A percentile compares a stretch with the other conserved stretches of the same genome.
These are phyloP conservation scores for Bombus fervidus DNA, from an alignment of 1,140 invertebrate species.

Conservation along the genomic window DNA sequence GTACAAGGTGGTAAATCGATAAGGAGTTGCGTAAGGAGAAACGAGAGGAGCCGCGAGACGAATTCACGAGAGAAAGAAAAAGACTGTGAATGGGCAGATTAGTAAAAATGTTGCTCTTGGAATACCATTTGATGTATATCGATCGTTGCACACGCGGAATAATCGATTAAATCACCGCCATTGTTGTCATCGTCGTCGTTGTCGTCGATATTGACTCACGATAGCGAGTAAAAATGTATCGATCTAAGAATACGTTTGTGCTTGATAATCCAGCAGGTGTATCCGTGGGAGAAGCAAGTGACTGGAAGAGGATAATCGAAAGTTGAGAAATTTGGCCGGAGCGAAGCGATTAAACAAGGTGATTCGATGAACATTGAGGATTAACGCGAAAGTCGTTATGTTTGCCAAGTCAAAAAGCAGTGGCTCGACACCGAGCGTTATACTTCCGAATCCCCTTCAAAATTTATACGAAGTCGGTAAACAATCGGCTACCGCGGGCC, in stretches of 20 bases:
- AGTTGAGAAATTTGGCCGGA: not conserved
- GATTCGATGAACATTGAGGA: slow-evolving; percentile 38
- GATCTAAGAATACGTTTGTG: not conserved
- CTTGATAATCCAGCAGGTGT: not conserved
- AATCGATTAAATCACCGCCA: not conserved
- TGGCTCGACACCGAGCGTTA: slow-evolving; percentile 77
- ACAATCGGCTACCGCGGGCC: slow-evolving; percentile 93
- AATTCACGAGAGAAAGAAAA: not conserved
- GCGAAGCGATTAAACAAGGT: not conserved
- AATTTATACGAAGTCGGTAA: slow-evolving; percentile 95
- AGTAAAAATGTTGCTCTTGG: not conserved
- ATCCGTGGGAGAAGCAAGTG: not conserved
- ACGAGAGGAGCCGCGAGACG: not conserved
- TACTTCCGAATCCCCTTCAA: slow-evolving; percentile 91
- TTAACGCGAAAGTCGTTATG: slow-evolving; percentile 80
- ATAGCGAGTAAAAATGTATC: not conserved
- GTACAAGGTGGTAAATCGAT: slow-evolving; percentile 15
- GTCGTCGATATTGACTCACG: too few relatives aligned
- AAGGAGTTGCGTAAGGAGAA: slow-evolving; percentile 22
- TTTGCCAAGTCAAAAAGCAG: slow-evolving; percentile 90
- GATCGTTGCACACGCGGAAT: not conserved
- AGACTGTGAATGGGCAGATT: not conserved
- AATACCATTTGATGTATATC: too few relatives aligned
- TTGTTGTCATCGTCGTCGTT: not conserved
- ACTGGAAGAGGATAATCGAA: not conserved